Conservation (phyloP, 2,113 vertebrate species). For the Centrocercus urophasianus region DNA sequence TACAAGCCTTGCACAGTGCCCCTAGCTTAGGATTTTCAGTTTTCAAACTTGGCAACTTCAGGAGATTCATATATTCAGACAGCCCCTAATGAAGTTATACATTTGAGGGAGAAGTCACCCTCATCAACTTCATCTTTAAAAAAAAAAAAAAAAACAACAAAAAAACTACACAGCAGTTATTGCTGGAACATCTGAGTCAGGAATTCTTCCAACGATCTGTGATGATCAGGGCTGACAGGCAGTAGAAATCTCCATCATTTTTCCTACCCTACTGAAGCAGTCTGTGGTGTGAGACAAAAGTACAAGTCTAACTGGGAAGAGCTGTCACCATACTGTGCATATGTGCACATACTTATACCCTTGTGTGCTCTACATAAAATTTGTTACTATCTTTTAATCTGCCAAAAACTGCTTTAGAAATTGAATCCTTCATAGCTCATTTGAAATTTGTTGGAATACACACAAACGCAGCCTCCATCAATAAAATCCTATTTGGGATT, state of each 20-base stretch:
- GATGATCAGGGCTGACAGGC: not conserved
- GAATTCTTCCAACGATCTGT: not conserved
- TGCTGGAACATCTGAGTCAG: not conserved
- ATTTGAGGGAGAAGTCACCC: not conserved
- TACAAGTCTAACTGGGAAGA: not conserved
- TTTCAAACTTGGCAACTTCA: not conserved
- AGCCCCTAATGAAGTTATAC: not conserved
- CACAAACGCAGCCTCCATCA: not conserved
- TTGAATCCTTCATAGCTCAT: not conserved
- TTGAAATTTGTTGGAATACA: not conserved
- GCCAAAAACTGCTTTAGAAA: not conserved
- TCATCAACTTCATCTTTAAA: not conserved
- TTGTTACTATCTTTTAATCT: not conserved
- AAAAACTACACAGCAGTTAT: not conserved
- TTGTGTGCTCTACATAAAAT: not conserved
- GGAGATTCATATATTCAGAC: not conserved
- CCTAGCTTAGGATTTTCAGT: not conserved
- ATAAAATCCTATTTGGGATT: not conserved
- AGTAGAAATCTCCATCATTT: not conserved
- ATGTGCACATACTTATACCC: not conserved
- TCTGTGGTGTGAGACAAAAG: not conserved
- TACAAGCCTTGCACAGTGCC: not conserved
- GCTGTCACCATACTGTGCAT: not conserved
- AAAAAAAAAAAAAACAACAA: not conserved
- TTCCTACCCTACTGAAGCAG: not conserved